Conservation (phyloP, 2,113 vertebrate species). For the Lamprologus tigripictilis region DNA sequence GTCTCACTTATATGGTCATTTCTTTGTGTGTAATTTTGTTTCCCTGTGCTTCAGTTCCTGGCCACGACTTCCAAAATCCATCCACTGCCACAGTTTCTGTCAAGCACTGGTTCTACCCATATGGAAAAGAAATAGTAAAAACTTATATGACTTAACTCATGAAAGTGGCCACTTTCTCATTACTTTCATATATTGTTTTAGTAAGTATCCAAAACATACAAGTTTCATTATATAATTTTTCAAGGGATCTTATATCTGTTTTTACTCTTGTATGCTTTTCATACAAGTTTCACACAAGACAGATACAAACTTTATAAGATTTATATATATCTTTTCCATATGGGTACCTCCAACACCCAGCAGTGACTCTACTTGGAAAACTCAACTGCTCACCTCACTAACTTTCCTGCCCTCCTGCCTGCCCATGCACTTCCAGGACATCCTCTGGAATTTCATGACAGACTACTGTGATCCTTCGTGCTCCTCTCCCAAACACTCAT, state of each 20-base stretch:
- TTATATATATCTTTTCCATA: too few species aligned
- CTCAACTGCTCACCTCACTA: background rate
- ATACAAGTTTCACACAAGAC: too few species aligned
- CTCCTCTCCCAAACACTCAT: background rate
- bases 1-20: background rate
- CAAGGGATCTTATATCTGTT: too few species aligned
- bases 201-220: too few species aligned
- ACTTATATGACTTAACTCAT: too few species aligned
- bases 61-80: background rate
- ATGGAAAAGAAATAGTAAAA: too few species aligned
- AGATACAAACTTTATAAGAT: too few species aligned
- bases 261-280: too few species aligned
- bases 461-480: rapidly evolving
- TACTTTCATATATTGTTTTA: too few species aligned
- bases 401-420: rapidly evolving
- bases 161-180: too few species aligned
- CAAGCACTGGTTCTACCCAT: background rate
- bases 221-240: too few species aligned
- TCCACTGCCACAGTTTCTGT: background rate
- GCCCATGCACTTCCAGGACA: rapidly evolving
- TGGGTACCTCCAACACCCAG: rapidly evolving
- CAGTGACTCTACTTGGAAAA: background rate
- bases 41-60: background rate
- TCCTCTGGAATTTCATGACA: background rate
- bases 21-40: rapidly evolving